phyloP scores from a whole-genome alignment of 1,140 invertebrate species.

The Zaprionus africanus region DNA sequence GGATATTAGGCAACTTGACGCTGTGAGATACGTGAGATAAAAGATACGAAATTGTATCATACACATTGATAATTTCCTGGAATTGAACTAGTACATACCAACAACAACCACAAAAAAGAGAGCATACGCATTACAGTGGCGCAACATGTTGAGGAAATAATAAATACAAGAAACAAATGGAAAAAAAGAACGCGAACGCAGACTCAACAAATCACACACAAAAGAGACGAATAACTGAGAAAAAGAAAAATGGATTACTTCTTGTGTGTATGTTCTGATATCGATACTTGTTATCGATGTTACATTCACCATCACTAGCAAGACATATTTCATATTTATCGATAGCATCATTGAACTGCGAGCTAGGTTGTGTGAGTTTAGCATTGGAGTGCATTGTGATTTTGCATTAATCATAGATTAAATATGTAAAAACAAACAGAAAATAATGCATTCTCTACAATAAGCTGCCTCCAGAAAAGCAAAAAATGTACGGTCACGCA shows the following conservation, averaged over 20 bases:
- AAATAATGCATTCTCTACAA: slow-evolving; percentile 8
- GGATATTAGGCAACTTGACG: slow-evolving; percentile 61
- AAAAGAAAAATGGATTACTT: slow-evolving; percentile 46
- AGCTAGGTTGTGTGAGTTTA: slow-evolving; percentile 56
- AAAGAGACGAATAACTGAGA: slow-evolving; percentile 35
- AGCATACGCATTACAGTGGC: slow-evolving; percentile 43
- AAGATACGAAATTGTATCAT: not conserved
- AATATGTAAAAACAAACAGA: slow-evolving; percentile 61
- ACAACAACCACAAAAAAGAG: slow-evolving; percentile 53
- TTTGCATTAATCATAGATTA: slow-evolving; percentile 62
- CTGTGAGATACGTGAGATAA: slow-evolving; percentile 34
- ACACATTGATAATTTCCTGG: not conserved
- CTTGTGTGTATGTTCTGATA: not conserved
- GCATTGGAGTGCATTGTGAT: slow-evolving; percentile 62
- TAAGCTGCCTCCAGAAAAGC: slow-evolving; percentile 23
- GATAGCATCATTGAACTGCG: slow-evolving; percentile 48
- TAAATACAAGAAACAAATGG: slow-evolving; percentile 11
- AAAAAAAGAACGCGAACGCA: slow-evolving; percentile 52
- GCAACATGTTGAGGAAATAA: slow-evolving; percentile 57
- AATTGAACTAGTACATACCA: slow-evolving; percentile 41
- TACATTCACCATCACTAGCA: slow-evolving; percentile 35
- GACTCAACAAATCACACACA: slow-evolving; percentile 49
- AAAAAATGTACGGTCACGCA: slow-evolving; percentile 28
- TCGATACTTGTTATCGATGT: slow-evolving; percentile 36
- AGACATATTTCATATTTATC: slow-evolving; percentile 42